phyloP scores from a whole-genome alignment of 2,797 vertebrate species.

The Oreochromis mossambicus region DNA sequence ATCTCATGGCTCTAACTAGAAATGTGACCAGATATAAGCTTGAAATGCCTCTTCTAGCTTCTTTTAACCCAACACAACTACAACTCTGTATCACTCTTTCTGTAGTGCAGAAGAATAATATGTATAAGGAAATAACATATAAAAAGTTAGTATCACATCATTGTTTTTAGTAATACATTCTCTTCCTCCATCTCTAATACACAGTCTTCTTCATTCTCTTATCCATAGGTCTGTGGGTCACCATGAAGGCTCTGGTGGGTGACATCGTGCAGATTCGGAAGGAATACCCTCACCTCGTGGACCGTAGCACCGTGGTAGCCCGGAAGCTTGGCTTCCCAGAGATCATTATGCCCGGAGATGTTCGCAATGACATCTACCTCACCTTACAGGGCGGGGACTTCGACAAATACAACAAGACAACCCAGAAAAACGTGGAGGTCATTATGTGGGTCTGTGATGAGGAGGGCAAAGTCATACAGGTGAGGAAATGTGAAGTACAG shows the following conservation, averaged over 20 bases:
- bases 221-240: constrained; percentile 90
- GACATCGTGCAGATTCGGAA: constrained; percentile 92
- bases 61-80: neutral
- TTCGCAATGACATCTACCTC: constrained; percentile 98
- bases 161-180: neutral
- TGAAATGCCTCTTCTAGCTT: neutral
- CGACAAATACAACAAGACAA: constrained; percentile 97
- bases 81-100: neutral
- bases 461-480: constrained; percentile 89
- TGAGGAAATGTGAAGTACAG: constrained; percentile 55
- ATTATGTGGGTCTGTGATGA: constrained; percentile 95
- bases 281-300: constrained; percentile 94
- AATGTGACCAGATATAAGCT: neutral
- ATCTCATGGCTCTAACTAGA: neutral
- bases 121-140: neutral
- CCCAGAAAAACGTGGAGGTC: constrained; percentile 95
- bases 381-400: constrained; percentile 90
- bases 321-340: constrained; percentile 96
- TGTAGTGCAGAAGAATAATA: neutral
- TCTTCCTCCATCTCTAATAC: neutral
- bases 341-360: constrained; percentile 98
- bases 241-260: constrained; percentile 93
- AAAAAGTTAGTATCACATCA: accelerated
- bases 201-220: neutral
- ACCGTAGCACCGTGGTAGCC: constrained; percentile 93